These are phyloP conservation scores for Cynopterus brachyotis DNA, from an alignment of 2,113 vertebrate species.

Conservation along the genomic window DNA sequence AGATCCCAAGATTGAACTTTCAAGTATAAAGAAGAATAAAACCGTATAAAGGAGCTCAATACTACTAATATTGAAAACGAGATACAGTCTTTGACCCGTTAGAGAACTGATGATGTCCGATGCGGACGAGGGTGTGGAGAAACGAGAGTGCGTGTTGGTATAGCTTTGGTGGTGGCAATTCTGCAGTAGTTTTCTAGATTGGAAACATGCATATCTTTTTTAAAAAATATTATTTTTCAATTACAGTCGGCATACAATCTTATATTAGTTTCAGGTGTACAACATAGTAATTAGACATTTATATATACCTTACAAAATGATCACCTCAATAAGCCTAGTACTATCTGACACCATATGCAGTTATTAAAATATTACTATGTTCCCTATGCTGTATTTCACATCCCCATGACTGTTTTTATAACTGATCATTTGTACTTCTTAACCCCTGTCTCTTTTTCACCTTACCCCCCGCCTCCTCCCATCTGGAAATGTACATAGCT, in stretches of 20 bases:
- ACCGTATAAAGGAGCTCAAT: neutral
- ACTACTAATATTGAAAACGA: neutral
- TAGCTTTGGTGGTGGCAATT: neutral
- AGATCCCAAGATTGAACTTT: neutral
- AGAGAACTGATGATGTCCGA: neutral
- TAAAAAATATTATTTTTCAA: neutral
- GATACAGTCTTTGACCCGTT: neutral
- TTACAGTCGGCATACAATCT: neutral
- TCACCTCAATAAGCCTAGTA: neutral
- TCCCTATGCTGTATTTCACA: neutral
- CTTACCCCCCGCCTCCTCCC: neutral
- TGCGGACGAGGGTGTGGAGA: neutral
- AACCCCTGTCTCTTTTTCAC: neutral
- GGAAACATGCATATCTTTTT: neutral
- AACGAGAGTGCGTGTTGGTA: accelerated
- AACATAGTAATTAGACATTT: neutral
- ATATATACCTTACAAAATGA: neutral
- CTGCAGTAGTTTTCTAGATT: neutral
- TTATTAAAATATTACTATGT: neutral
- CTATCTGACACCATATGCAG: neutral
- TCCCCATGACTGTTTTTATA: neutral
- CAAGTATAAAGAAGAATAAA: neutral
- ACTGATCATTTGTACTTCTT: neutral
- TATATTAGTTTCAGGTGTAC: neutral
- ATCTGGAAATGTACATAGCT: neutral